phyloP scores from a whole-genome alignment of 2,113 vertebrate species.

The Chinchilla lanigera region DNA sequence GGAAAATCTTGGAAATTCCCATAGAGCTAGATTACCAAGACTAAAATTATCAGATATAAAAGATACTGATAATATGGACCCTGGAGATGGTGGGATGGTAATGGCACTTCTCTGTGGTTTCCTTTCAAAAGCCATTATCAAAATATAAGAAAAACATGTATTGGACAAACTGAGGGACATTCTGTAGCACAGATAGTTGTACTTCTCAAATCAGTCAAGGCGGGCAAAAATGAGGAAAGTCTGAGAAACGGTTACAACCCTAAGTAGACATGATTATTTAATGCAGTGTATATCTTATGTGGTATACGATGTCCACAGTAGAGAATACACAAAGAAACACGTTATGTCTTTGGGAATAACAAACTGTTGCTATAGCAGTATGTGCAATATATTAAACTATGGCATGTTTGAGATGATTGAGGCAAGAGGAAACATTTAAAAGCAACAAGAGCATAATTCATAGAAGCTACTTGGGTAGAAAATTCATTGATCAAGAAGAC shows the following conservation, averaged over 20 bases:
- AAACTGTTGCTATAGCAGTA: neutral
- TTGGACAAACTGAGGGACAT: neutral
- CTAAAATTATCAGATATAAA: neutral
- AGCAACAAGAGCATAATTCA: neutral
- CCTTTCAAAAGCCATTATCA: neutral
- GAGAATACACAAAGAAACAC: neutral
- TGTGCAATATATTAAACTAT: neutral
- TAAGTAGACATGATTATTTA: neutral
- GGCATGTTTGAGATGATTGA: too few species aligned
- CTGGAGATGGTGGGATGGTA: neutral
- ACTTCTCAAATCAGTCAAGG: neutral
- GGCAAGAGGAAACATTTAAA: neutral
- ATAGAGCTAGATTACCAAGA: neutral
- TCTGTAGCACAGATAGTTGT: neutral
- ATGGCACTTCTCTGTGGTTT: neutral
- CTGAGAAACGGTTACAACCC: neutral
- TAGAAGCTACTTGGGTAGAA: neutral
- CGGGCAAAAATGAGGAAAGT: neutral
- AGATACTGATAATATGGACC: neutral
- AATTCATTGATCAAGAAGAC: neutral
- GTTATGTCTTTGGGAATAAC: neutral
- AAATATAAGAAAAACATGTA: neutral
- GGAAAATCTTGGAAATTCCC: neutral
- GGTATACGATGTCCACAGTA: neutral
- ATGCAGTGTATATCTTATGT: neutral